Conservation (phyloP, 2,888 invertebrate species). For the Enoplolaimus lenunculus region DNA sequence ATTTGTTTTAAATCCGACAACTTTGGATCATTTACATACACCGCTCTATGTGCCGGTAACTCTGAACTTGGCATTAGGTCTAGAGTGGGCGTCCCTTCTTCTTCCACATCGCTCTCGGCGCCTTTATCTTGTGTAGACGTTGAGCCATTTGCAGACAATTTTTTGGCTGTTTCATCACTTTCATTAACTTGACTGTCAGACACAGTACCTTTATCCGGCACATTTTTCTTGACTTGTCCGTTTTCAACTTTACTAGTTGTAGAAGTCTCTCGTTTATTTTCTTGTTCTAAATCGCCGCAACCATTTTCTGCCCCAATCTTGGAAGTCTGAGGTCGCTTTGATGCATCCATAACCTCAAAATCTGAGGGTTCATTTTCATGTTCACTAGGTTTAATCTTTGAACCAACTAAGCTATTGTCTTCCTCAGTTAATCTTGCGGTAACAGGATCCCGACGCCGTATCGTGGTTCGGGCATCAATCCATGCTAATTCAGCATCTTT, state of each 20-base stretch:
- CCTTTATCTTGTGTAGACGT: constrained; percentile 9
- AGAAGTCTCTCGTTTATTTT: too few relatives aligned
- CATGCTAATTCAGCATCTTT: constrained; percentile 87
- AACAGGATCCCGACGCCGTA: background rate
- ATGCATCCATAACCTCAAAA: too few relatives aligned
- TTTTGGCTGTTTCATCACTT: constrained; percentile 28
- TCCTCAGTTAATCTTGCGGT: too few relatives aligned
- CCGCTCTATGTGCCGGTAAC: constrained; percentile 51
- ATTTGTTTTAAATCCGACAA: constrained; percentile 72
- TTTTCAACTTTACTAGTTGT: too few relatives aligned
- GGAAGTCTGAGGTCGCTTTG: too few relatives aligned
- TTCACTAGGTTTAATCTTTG: too few relatives aligned
- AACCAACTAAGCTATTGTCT: constrained; percentile 15
- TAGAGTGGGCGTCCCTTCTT: constrained; percentile 27
- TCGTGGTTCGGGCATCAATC: constrained; percentile 48
- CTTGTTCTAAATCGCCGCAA: too few relatives aligned
- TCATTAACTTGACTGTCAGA: constrained; percentile 29
- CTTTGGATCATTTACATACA: constrained; percentile 81
- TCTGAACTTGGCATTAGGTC: constrained; percentile 29
- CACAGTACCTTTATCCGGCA: constrained; percentile 29
- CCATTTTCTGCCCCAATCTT: too few relatives aligned
- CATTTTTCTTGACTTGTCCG: too few relatives aligned
- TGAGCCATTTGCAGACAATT: constrained; percentile 25
- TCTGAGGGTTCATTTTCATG: too few relatives aligned
- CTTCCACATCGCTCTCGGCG: background rate